A percentile compares a stretch with the other conserved stretches of the same genome.
phyloP scores from a whole-genome alignment of 2,888 invertebrate genomes.

The Caenorhabditis sinica region DNA sequence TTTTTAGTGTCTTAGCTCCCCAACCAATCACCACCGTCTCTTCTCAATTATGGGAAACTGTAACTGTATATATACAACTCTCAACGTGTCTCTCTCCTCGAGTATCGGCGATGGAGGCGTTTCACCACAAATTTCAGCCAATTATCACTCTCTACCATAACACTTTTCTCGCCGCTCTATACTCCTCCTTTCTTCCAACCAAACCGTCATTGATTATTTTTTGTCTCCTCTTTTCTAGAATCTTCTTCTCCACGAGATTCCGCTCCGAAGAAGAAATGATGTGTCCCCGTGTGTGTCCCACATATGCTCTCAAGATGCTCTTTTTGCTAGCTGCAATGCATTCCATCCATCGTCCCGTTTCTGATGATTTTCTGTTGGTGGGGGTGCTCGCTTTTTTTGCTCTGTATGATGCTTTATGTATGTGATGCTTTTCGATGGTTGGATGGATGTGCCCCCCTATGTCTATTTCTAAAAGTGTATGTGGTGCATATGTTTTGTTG shows the following conservation, averaged over 20 bases:
- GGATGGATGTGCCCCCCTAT: too few species aligned
- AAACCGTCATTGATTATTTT: too few species aligned
- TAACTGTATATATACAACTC: too few species aligned
- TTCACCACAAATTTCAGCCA: too few species aligned
- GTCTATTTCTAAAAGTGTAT: not conserved
- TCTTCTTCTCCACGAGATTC: not conserved
- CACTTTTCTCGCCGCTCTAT: not conserved
- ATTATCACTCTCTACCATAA: conserved; percentile 1
- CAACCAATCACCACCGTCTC: too few species aligned
- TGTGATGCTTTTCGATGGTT: not conserved
- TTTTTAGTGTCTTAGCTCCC: too few species aligned
- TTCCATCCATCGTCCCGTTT: not conserved
- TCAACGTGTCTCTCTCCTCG: too few species aligned
- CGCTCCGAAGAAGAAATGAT: not conserved
- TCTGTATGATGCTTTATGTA: not conserved
- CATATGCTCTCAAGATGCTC: conserved; percentile 64
- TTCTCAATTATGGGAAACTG: too few species aligned
- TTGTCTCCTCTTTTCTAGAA: too few species aligned
- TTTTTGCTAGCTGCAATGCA: conserved; percentile 20
- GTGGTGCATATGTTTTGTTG: conserved; percentile 7
- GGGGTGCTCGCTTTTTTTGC: not conserved
- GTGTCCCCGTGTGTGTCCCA: conserved; percentile 5
- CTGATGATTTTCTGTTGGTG: too few species aligned
- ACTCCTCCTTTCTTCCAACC: too few species aligned
- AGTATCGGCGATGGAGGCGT: too few species aligned